A percentile compares a stretch with the other conserved stretches of the same genome.
Conservation (phyloP, 2,888 invertebrate species). For the Drosophila austrosaltans region DNA sequence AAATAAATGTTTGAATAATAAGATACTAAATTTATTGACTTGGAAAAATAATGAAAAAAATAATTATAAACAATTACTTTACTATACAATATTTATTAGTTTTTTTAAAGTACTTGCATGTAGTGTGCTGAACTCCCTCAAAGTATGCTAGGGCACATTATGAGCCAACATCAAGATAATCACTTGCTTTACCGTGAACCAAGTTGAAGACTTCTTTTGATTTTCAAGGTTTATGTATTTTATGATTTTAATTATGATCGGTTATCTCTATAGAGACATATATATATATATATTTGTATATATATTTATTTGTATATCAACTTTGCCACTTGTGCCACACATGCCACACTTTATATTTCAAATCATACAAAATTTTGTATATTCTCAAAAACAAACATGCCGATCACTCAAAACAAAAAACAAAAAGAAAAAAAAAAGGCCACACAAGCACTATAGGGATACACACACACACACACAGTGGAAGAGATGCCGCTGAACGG, state of each 20-base stretch:
- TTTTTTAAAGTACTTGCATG: not conserved
- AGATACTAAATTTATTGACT: not conserved
- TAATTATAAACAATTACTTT: too few relatives aligned
- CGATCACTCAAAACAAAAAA: slow-evolving; percentile 16
- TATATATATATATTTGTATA: not conserved
- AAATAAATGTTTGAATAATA: not conserved
- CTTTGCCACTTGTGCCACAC: slow-evolving; percentile 1
- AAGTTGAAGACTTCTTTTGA: not conserved
- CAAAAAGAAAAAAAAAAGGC: slow-evolving; percentile 16
- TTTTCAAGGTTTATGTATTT: not conserved
- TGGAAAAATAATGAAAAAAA: too few relatives aligned
- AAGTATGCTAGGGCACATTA: slow-evolving; percentile 4
- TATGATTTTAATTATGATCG: not conserved
- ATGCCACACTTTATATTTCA: slow-evolving; percentile 7
- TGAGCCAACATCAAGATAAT: not conserved
- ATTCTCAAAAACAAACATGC: slow-evolving; percentile 38
- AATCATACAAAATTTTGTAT: slow-evolving; percentile 1
- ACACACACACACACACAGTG: not conserved
- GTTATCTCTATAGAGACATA: not conserved
- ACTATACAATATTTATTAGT: too few relatives aligned
- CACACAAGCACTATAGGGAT: not conserved
- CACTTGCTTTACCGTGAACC: too few relatives aligned
- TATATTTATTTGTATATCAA: not conserved
- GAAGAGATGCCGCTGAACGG: slow-evolving; percentile 5
- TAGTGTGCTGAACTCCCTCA: not conserved